Base-by-base conservation (phyloP, 2,797 vertebrate species). In the Enoplosus armatus region DNA sequence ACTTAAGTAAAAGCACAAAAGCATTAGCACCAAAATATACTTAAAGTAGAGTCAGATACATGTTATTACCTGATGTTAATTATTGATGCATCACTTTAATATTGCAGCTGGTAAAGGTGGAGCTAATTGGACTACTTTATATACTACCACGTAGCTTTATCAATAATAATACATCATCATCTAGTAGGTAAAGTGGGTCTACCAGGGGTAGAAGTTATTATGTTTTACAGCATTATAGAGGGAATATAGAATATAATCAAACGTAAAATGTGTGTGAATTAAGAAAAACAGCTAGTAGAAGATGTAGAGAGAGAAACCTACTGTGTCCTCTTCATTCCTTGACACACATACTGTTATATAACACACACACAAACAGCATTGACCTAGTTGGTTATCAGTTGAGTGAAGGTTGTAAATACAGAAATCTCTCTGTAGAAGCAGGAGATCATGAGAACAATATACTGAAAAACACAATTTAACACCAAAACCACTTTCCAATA, bases 361-460 rank as follows among this genome's bases (percentile, higher is more conserved):
- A 79, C 35, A 50, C 48, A 55, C 66, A 71, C 26, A 69, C 50
- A 65, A 18, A 43, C 35, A 43, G 12, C 56, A 6, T 2, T 85
- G 75, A 75, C 77, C 82, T 39, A 39, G 54, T 71, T 80, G 50
- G 53, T 79, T 85, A 77, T 86, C 67, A 63, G 61, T 9, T 60
- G n/a, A 43, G 26, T 26, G 12, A 41, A 43, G 47, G 55, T 31
- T 80, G 67, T 69, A 65, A 75, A 79, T 27, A 68, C 26, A 43
- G 31, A 24, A 3, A 27, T 3, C 6, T 31, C 10, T 22, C 16
- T 51, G 35, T 2, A 50, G n/a, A 62, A 37, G 8, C 22, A 35
- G 4, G 41, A 12, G 6, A 31, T 22, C 35, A n/a, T 62, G 8
- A 8, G 41, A 43, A 15, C 9, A n/a, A 22, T 11, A 20, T 18